phyloP scores from a whole-genome alignment of 2,113 vertebrate genomes.

The Melanostigma gelatinosum region DNA sequence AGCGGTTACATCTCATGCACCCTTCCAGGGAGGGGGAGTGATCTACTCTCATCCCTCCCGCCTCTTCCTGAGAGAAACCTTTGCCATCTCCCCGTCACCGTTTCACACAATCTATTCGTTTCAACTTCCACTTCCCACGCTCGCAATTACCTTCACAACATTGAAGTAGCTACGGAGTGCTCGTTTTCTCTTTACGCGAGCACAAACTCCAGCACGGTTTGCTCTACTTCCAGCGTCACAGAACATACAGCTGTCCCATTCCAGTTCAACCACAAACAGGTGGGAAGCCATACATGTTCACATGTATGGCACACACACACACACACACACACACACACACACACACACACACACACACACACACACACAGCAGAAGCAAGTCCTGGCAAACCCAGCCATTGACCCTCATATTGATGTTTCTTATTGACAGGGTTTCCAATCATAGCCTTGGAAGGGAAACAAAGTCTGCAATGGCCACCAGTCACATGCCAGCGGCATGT shows the following conservation, averaged over 20 bases:
- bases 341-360: slow-evolving; percentile 8
- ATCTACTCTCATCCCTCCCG: background rate
- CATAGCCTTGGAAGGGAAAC: slow-evolving; percentile 69
- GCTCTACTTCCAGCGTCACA: background rate
- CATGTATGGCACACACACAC: slow-evolving; percentile 5
- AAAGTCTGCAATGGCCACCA: slow-evolving; percentile 53
- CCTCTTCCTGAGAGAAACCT: slow-evolving; percentile 1
- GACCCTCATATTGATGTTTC: slow-evolving; percentile 55
- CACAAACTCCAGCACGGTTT: background rate
- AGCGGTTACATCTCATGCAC: slow-evolving; percentile 44
- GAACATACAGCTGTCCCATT: background rate
- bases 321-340: slow-evolving; percentile 29
- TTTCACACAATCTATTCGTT: slow-evolving; percentile 22
- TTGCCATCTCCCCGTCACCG: slow-evolving; percentile 4
- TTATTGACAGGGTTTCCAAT: slow-evolving; percentile 54
- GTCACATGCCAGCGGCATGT: slow-evolving; percentile 54
- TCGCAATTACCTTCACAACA: slow-evolving; percentile 1
- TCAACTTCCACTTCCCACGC: slow-evolving; percentile 13
- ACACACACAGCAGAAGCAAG: slow-evolving; percentile 28
- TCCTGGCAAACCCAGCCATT: slow-evolving; percentile 62
- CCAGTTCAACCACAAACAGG: background rate
- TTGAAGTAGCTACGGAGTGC: background rate
- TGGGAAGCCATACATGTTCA: background rate
- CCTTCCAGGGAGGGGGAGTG: slow-evolving; percentile 25
- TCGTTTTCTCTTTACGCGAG: background rate